These are phyloP conservation scores for Uria aalge DNA, from an alignment of 2,113 vertebrate species.

Conservation along the genomic window DNA sequence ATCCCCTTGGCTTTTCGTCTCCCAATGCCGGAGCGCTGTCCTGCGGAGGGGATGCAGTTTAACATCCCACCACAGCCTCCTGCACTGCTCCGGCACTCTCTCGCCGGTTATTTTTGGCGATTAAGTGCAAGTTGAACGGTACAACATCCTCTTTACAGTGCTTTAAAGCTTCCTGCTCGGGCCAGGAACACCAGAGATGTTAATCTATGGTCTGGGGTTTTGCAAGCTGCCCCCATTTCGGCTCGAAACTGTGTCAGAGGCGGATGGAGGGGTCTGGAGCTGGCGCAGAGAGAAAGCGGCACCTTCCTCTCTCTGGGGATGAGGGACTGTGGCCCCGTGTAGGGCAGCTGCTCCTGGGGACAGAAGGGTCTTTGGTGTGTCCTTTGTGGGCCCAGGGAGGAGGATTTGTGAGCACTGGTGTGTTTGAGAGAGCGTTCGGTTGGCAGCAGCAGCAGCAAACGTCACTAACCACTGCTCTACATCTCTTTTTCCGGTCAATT, in stretches of 20 bases:
- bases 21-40: accelerated
- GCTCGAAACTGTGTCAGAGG: not conserved
- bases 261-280: not conserved
- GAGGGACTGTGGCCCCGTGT: accelerated
- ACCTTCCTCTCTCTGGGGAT: not conserved
- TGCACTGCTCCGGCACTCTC: accelerated
- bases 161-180: not conserved
- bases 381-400: not conserved
- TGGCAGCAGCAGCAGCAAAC: not conserved
- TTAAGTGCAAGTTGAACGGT: not conserved
- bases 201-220: not conserved
- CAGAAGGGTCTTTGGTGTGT: not conserved
- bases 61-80: not conserved
- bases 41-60: not conserved
- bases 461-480: not conserved
- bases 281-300: not conserved
- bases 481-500: not conserved
- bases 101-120: not conserved
- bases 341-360: not conserved
- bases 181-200: not conserved
- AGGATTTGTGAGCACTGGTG: not conserved
- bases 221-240: not conserved
- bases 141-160: not conserved
- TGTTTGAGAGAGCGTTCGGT: not conserved
- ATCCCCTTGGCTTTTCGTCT: not conserved